Percentiles rank a stretch among this genome's conserved stretches.
Evolutionary conservation across 2,113 vertebrate genomes (phyloP).

Genomic region (Eudorcas thomsonii): DNA sequence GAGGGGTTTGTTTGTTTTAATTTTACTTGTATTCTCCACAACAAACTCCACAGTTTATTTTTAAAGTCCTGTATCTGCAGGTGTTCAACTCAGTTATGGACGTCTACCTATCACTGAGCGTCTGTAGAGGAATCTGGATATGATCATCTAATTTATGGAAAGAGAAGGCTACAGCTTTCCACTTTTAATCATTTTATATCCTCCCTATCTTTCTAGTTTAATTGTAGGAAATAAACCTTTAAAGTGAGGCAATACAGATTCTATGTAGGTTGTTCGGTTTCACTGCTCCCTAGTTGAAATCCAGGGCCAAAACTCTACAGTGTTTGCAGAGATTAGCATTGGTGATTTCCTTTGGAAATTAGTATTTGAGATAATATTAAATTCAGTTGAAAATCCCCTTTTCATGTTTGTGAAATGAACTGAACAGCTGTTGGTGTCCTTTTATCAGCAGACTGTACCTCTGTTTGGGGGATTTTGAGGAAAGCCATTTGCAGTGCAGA

Average conservation of each 20-base stretch:
- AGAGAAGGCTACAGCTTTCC: conserved; percentile 22
- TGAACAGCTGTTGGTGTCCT: conserved; percentile 76
- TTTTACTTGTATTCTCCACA: not conserved
- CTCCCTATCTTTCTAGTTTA: conserved; percentile 59
- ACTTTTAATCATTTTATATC: conserved; percentile 56
- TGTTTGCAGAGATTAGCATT: conserved; percentile 74
- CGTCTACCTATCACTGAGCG: not conserved
- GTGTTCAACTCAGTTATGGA: not conserved
- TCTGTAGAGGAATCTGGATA: not conserved
- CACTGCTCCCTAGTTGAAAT: conserved; percentile 68
- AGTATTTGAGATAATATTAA: conserved; percentile 72
- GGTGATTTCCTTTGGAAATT: conserved; percentile 69
- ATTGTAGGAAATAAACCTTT: conserved; percentile 75
- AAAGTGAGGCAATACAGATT: conserved; percentile 69
- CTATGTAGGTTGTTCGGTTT: conserved; percentile 73
- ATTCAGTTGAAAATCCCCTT: conserved; percentile 69
- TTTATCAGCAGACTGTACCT: conserved; percentile 59
- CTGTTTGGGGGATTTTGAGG: conserved; percentile 62
- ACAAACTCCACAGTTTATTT: conserved; percentile 15
- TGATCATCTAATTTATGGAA: conserved; percentile 10
- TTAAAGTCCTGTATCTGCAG: conserved; percentile 13
- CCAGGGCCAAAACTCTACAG: conserved; percentile 41
- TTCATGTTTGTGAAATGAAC: conserved; percentile 77
- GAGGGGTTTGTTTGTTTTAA: not conserved
- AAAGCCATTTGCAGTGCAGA: conserved; percentile 62